phyloP scores from a whole-genome alignment of 2,888 invertebrate species.

The Nemotelus nigrinus region DNA sequence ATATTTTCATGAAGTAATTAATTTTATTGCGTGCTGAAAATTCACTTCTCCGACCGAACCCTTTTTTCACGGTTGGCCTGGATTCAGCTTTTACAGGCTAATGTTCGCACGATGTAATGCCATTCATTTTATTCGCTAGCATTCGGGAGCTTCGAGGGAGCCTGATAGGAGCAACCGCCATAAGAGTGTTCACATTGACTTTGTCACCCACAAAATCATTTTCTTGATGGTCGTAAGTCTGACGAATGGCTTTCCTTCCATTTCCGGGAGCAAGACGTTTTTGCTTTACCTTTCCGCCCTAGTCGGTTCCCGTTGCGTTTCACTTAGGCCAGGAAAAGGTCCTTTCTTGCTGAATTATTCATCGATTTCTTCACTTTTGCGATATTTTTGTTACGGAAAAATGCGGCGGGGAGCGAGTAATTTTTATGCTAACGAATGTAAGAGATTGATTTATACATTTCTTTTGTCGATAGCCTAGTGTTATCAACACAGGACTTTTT shows the following conservation, averaged over 20 bases:
- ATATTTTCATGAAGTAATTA: slow-evolving; percentile 59
- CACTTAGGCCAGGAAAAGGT: slow-evolving; percentile 19
- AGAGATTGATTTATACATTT: neutral
- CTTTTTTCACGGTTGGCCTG: slow-evolving; percentile 37
- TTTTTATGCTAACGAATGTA: slow-evolving; percentile 14
- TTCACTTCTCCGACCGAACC: slow-evolving; percentile 40
- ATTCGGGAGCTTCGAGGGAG: neutral
- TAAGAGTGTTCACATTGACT: neutral
- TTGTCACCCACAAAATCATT: slow-evolving; percentile 42
- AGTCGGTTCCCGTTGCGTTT: neutral
- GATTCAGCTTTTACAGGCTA: slow-evolving; percentile 40
- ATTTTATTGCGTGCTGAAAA: slow-evolving; percentile 62
- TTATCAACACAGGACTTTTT: no score
- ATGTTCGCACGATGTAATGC: slow-evolving; percentile 50
- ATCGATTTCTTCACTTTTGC: slow-evolving; percentile 45
- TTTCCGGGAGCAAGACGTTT: slow-evolving; percentile 27
- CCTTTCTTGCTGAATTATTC: slow-evolving; percentile 46
- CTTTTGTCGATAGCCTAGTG: no score
- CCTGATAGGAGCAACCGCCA: neutral
- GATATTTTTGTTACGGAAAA: slow-evolving; percentile 31
- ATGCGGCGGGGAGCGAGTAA: neutral
- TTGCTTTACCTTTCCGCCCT: neutral
- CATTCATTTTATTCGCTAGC: slow-evolving; percentile 38
- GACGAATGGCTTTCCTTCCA: slow-evolving; percentile 35
- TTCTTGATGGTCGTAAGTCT: slow-evolving; percentile 37